Evolutionary conservation across 2,113 vertebrate genomes (phyloP), one percentile per base, ranked within the genome.

Genomic region (Corynorhinus townsendii): DNA sequence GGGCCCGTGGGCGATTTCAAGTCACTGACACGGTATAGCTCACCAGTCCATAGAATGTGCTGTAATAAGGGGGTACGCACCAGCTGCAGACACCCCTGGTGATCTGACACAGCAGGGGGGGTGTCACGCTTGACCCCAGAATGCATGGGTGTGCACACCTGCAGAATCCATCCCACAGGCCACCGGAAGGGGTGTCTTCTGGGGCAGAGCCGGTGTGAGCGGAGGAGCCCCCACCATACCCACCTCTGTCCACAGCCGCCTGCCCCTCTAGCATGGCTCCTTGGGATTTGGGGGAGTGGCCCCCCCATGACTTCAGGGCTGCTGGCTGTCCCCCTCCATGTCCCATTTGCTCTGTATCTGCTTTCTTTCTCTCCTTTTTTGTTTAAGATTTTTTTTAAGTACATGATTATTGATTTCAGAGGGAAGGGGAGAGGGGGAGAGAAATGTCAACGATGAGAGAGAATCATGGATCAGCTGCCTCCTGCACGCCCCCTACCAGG

Each of bases 31-130:
- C 11, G 75, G 3, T 26, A 38, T 10, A 4, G 0, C 30, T 16
- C 45, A 11, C 24, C 19, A 1, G 1, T 0, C 0, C 1, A 0
- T 4, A 20, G 43, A 22, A 7, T 2, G 9, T 16, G 24, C 59
- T 26, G 10, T 2, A 1, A 24, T 15, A 1, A 38, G 19, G 22
- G 40, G 76, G 1, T 26, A 3, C 0, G 5, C 0, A 3, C 4
- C 4, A 0, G 26, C 45, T 72, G 52, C 33, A 43, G 73, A n/a
- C 7, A 59, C n/a, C 40, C 16, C 8, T 7, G 1, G 75, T 10
- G 71, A 30, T 7, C 28, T 26, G 14, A 28, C 5, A 6, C 28
- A 20, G 35, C 2, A 3, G 22, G 54, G 43, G 19, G 14, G 12
- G 40, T n/a, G 24, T 56, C 10, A 24, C 0, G 8, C 38, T 43